Base-by-base conservation (phyloP, 2,888 invertebrate genomes). In the Malthinus flaveolus region DNA sequence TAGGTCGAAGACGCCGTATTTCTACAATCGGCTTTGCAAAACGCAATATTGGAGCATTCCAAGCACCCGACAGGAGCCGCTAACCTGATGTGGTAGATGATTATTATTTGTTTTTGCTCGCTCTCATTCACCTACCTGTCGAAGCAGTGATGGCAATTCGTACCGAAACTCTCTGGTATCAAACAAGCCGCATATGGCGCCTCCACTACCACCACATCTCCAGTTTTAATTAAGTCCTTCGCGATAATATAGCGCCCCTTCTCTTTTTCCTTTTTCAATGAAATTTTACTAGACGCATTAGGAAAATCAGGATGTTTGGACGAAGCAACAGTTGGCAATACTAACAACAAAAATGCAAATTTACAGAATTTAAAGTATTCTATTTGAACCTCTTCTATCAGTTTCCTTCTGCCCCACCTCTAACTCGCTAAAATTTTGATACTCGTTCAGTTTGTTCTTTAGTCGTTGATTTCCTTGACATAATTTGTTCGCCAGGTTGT, bases 101-200 rank as follows among this genome's bases (percentile, higher is more conserved):
- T 42, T 42, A 42, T 9, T 15, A 15, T 5, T 15, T 42, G 6
- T 15, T n/a, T 8, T 5, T 9, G 2, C 23, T 9, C n/a, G 1
- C 15, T 6, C 0, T 3, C 3, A 9, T 42, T 42, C 32, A 10
- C 53, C 62, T 67, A 90, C 91, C 89, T 85, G 69, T 82, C 81
- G 67, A 91, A 91, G 72, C 93, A 93, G 73, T 92, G 85, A 62
- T 89, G 85, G 71, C 93, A 93, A 73, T 92, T 89, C 1, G 89
- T 87, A 1, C 92, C 91, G 72, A 86, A 89, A 74, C 82, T 87
- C 65, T 87, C 87, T 0, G 89, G 85, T 9, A 90, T 77, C 1
- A 93, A 80, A 68, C 88, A 89, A 0, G 91, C 86, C 0, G 88
- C 90, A 66, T 87, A 86, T 0, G 93, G 90, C 32, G 81, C 78